Evolutionary conservation across 2,888 invertebrate genomes (phyloP), one percentile per base, ranked within the genome.

Genomic region (Sesamia inferens): DNA sequence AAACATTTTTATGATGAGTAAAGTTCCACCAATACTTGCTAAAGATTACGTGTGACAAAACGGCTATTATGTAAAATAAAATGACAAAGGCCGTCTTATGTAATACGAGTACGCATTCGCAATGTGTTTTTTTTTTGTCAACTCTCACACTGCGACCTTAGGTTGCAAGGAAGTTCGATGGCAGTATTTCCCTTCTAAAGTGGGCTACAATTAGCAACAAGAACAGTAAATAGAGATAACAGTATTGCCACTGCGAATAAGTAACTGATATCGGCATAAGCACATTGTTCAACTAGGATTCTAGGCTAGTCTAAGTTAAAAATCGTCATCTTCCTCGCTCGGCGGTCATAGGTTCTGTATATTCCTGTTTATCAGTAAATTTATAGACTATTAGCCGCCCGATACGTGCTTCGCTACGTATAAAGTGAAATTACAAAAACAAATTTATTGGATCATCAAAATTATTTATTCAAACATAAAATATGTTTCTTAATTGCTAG

Each of bases 1-100:
- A 66, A 44, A 42, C 16, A 63, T 48, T 54, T 64, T 65, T 39
- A 62, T 39, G 24, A 66, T 67, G 51, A 76, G 70, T 77, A 78
- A 66, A 68, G 16, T 66, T 68, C 61, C 54, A 72, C 68, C 57
- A 62, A 68, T 76, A 70, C 79, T 84, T 69, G 67, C 51, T 64
- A 84, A 82, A 86, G 75, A 83, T 85, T 84, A 79, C 74, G 74
- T 78, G 79, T 85, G 85, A 86, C 85, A 83, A 84, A 85, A 81
- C 47, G 71, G 42, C 68, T 76, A 79, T 87, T 87, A 86, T 78
- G 81, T 85, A 86, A 86, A 83, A 71, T 67, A 55, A 83, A 82
- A 87, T 78, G 73, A 86, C 85, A 87, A 86, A 83, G 79, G 74
- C 77, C 74, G 78, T 72, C 72, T 85, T 85, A 79, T 74, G 72